Conservation (phyloP, 1,140 invertebrate species). For the Ericerus pela region DNA sequence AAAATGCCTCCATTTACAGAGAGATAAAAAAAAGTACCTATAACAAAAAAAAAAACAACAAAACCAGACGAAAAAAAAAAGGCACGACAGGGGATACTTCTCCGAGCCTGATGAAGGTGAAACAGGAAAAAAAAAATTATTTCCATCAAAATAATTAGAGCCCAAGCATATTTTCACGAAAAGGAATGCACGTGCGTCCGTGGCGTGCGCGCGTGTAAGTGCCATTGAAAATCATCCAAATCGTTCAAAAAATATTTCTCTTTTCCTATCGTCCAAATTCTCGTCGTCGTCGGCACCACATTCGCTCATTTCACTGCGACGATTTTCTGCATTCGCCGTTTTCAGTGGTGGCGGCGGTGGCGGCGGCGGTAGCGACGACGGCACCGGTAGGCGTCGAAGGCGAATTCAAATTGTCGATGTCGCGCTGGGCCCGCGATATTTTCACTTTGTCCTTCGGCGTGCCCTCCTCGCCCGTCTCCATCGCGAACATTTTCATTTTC, state of each 20-base stretch:
- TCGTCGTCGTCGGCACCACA: background rate
- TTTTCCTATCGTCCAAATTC: background rate
- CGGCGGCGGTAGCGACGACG: no score
- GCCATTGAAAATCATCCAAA: background rate
- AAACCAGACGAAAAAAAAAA: no score
- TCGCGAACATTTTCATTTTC: constrained; percentile 95
- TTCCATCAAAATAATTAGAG: background rate
- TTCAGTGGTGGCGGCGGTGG: background rate
- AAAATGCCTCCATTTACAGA: no score
- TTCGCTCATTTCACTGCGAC: background rate
- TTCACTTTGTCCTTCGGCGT: constrained; percentile 84
- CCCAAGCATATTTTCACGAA: background rate
- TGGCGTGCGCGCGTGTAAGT: no score
- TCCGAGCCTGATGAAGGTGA: no score
- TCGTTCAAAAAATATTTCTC: background rate
- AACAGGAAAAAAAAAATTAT: no score
- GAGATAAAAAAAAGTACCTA: no score
- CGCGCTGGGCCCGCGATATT: constrained; percentile 78
- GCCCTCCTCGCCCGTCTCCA: constrained; percentile 72
- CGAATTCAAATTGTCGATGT: constrained; percentile 58
- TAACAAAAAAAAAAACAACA: no score
- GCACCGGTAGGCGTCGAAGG: constrained; percentile 31
- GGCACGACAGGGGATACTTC: no score
- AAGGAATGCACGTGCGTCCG: background rate
- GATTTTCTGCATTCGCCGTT: background rate